A percentile compares a stretch with the other conserved stretches of the same genome.
These are phyloP conservation scores for Zootoca vivipara DNA, from an alignment of 2,113 vertebrate species.

Conservation along the genomic window DNA sequence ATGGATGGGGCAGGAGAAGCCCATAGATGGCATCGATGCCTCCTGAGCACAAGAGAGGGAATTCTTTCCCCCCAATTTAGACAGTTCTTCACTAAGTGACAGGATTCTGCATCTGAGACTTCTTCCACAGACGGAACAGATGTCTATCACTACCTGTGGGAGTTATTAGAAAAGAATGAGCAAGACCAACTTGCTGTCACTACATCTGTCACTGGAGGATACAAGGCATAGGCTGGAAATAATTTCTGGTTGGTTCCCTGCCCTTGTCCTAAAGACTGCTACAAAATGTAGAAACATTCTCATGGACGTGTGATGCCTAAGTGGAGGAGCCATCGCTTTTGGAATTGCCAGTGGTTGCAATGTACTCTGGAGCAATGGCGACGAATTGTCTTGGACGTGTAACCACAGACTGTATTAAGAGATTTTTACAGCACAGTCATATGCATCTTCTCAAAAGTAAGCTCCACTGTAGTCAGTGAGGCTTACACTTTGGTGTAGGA, in stretches of 20 bases:
- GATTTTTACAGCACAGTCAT: not conserved
- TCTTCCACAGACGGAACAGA: not conserved
- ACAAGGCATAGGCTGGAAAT: not conserved
- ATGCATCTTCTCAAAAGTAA: not conserved
- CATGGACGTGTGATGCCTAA: not conserved
- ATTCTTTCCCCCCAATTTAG: not conserved
- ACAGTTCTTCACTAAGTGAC: constrained; percentile 3
- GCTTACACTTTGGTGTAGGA: not conserved
- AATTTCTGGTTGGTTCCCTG: not conserved
- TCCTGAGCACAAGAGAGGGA: not conserved
- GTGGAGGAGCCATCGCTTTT: not conserved
- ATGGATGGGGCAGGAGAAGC: not conserved
- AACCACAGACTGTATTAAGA: not conserved
- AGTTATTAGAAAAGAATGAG: constrained; percentile 12
- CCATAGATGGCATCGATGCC: not conserved
- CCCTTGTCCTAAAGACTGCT: not conserved
- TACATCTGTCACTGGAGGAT: not conserved
- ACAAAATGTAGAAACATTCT: not conserved
- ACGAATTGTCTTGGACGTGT: not conserved
- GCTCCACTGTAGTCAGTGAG: not conserved
- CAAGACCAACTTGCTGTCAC: constrained; percentile 6
- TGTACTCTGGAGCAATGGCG: not conserved
- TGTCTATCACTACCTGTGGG: not conserved
- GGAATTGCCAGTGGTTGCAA: not conserved
- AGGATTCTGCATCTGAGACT: not conserved